Base-by-base conservation (phyloP, 2,888 invertebrate species). In the Pyralis farinalis region DNA sequence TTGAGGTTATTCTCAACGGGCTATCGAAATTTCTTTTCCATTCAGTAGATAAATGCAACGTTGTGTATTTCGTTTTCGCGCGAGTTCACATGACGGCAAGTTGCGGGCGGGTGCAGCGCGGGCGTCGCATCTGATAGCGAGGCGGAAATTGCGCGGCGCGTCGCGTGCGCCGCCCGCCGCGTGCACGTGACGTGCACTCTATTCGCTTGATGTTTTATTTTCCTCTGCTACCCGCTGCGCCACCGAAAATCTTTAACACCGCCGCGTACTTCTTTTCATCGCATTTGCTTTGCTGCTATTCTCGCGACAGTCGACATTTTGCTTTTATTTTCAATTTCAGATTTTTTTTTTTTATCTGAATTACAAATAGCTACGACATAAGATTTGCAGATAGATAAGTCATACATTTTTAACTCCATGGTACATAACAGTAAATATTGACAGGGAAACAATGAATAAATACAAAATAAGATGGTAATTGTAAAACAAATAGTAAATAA, bases 141-240 rank as follows among this genome's bases (percentile, higher is more conserved):
- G 63, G 75, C 87, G 87, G 87, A 88, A 87, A 88, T 86, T 87
- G 80, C 73, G 72, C 71, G 69, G 67, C 67, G 65, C 69, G 80
- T 78, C 82, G 80, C 77, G 78, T 83, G 83, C 82, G 82, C 76
- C 68, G 76, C 63, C 58, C 44, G 58, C 8, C 68, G 76, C 71
- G 64, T 84, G 83, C 60, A 58, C 63, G 62, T 82, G 82, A 84
- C 84, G 70, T 80, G 79, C 75, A 71, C 73, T 74, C 73, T 57
- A 59, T 67, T 73, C 72, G 58, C 63, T 58, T 51, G 52, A 68
- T 71, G 74, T 74, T 81, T 79, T 77, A 79, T 79, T 83, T 76
- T 58, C 54, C 64, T 70, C 67, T 68, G 59, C 57, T 70, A 62
- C 64, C 63, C 64, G 58, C 60, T 53, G 59, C 63, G 47, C 55